Percentiles rank a stretch among this genome's conserved stretches.
Conservation (phyloP, 2,113 vertebrate genomes). For the Mungos mungo region DNA sequence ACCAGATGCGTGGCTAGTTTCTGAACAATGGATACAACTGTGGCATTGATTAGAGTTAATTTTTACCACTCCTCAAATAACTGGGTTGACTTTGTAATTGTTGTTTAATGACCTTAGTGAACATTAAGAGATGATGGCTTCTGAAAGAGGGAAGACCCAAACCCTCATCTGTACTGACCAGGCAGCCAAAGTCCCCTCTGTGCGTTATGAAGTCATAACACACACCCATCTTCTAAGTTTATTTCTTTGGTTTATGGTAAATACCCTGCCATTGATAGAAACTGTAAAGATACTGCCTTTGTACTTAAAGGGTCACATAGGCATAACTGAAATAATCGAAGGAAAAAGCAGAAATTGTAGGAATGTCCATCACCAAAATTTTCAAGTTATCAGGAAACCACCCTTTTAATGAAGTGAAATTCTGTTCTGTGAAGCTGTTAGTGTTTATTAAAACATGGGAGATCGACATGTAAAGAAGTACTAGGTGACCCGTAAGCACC, state of each 20-base stretch:
- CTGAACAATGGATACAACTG: neutral
- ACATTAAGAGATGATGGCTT: neutral
- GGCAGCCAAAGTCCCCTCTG: neutral
- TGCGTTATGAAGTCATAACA: neutral
- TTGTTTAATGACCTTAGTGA: slow-evolving; percentile 7
- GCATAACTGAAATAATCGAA: slow-evolving; percentile 78
- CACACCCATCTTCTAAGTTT: neutral
- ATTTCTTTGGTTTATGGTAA: slow-evolving; percentile 74
- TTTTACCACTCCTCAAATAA: neutral
- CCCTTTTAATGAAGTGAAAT: slow-evolving; percentile 64
- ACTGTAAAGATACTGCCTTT: slow-evolving; percentile 79
- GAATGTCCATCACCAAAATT: slow-evolving; percentile 73
- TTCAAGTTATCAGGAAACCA: slow-evolving; percentile 79
- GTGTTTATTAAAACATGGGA: slow-evolving; percentile 69
- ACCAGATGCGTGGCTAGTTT: neutral
- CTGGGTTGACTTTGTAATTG: neutral
- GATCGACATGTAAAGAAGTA: slow-evolving; percentile 57
- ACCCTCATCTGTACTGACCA: neutral
- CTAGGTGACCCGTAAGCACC: slow-evolving; percentile 58
- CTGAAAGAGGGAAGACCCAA: neutral
- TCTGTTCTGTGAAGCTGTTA: slow-evolving; percentile 78
- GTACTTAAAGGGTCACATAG: slow-evolving; percentile 73
- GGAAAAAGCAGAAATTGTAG: slow-evolving; percentile 79
- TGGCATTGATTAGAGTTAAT: slow-evolving; percentile 24
- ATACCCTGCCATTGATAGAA: slow-evolving; percentile 69